Conservation (phyloP, 1,140 invertebrate genomes). For the Orchestia grillus region DNA sequence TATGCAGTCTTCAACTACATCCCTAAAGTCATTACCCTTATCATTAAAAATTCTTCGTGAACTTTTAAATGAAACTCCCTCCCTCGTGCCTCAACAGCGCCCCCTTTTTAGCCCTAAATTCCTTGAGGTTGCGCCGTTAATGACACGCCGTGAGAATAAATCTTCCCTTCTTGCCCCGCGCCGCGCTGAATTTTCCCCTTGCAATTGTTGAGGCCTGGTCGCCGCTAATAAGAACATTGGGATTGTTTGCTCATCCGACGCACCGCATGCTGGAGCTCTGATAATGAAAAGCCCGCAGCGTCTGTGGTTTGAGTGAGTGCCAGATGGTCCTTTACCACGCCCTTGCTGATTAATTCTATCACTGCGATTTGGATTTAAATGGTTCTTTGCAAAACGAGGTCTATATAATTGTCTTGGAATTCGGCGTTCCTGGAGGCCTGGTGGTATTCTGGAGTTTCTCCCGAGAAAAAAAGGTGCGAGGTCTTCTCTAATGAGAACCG, state of each 20-base stretch:
- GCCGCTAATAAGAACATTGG: constrained; percentile 48
- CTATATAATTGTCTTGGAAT: neutral
- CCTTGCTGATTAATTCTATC: neutral
- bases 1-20: neutral
- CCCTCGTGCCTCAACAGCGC: constrained; percentile 14
- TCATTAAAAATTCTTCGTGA: neutral
- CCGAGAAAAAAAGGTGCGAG: no score
- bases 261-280: neutral
- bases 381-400: neutral
- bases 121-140: constrained; percentile 46
- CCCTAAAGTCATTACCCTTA: constrained; percentile 26
- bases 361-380: neutral
- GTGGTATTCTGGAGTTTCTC: neutral
- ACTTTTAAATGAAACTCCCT: constrained; percentile 25
- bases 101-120: neutral
- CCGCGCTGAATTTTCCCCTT: constrained; percentile 16
- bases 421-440: neutral
- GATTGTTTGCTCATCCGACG: constrained; percentile 19
- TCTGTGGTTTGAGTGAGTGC: neutral
- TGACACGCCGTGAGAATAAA: constrained; percentile 32
- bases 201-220: constrained; percentile 8
- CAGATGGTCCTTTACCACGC: neutral
- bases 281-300: neutral
- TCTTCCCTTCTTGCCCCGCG: neutral
- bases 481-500: no score